phyloP scores from a whole-genome alignment of 2,113 vertebrate genomes.

The Pseudopipra pipra region DNA sequence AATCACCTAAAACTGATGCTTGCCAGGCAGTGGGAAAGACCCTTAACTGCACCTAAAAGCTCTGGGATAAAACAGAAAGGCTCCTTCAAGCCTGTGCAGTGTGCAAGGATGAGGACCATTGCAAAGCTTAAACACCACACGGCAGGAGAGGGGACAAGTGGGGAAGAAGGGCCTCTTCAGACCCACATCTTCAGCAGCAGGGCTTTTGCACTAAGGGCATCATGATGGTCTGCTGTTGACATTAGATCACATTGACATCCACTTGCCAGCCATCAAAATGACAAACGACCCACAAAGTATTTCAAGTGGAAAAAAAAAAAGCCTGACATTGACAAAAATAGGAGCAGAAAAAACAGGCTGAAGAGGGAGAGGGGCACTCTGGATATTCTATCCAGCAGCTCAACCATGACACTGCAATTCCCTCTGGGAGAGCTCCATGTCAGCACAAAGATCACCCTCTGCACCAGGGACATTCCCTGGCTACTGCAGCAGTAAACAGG shows the following conservation, averaged over 20 bases:
- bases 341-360: not conserved
- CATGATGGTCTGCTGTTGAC: not conserved
- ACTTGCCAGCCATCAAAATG: not conserved
- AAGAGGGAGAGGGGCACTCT: not conserved
- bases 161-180: not conserved
- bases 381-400: not conserved
- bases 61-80: not conserved
- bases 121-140: rapidly evolving
- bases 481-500: not conserved
- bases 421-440: not conserved
- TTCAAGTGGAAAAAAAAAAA: not conserved
- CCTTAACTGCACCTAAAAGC: not conserved
- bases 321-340: slow-evolving; percentile 8
- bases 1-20: not conserved
- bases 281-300: not conserved
- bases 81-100: not conserved
- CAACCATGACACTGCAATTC: not conserved
- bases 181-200: not conserved
- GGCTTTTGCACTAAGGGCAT: not conserved
- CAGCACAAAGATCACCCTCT: not conserved
- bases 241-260: rapidly evolving
- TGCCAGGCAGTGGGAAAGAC: not conserved
- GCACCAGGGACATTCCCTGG: not conserved
- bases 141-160: not conserved
- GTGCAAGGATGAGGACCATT: rapidly evolving